Base-by-base conservation (phyloP, 2,888 invertebrate species). In the Heliconius ismenius region DNA sequence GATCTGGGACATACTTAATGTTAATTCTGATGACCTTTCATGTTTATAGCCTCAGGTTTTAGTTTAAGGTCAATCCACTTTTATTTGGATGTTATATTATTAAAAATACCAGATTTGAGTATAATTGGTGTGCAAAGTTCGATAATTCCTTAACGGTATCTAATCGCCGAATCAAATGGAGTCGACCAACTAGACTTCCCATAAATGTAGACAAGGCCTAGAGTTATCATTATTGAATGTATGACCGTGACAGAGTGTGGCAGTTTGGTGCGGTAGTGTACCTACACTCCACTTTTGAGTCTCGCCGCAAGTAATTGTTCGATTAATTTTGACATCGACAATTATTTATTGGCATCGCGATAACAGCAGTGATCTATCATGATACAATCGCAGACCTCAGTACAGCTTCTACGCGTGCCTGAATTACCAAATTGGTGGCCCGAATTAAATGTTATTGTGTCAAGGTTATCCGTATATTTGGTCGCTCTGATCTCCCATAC, bases 381-480 rank as follows among this genome's bases (percentile, higher is more conserved):
- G 90, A 89, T 90, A 86, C 82, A 83, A 89, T 89, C 39, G 39
- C 39, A 39, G 39, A 36, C 0, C 90, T 85, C 83, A 78, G 82
- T 86, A 81, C 83, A 83, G 86, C 90, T 89, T 89, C 89, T 84
- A 87, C 83, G 81, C 82, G 79, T 84, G 84, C 81, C 83, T 84
- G 83, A 82, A 82, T 84, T 86, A 89, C 90, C 92, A 91, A 92
- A 92, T 91, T 91, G 90, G 87, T 79, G 81, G 84, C 81, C 86
- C 84, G 88, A 88, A 90, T 89, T 88, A 91, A 92, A 92, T 92
- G 90, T 91, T 93, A 91, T 91, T 87, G 86, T 92, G 93, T 89
- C 93, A 93, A 92, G 93, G 93, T 82, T 88, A 82, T 79, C 72
- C 68, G 67, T 79, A 78, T 81, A 76, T 80, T 80, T 70, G 75